Conservation (phyloP, 2,113 vertebrate species). For the Anolis carolinensis region DNA sequence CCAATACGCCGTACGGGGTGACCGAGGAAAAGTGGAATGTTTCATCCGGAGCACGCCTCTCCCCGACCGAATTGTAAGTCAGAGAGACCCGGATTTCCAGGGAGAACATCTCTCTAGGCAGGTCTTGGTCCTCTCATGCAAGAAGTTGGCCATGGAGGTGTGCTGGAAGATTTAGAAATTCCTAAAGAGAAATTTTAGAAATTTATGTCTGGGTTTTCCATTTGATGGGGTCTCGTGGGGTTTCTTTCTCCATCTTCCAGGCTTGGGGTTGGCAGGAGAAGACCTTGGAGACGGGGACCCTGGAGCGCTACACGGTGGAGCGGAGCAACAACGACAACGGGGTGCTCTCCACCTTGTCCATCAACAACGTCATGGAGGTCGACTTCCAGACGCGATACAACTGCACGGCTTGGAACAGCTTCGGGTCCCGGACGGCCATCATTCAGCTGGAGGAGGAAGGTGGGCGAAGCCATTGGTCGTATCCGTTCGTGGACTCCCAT, state of each 20-base stretch:
- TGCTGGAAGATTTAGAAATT: too few species aligned
- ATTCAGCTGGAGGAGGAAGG: conserved; percentile 89
- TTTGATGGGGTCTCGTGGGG: too few species aligned
- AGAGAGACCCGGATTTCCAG: too few species aligned
- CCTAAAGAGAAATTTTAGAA: too few species aligned
- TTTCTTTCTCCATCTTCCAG: conserved; percentile 59
- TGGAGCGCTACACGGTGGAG: conserved; percentile 94
- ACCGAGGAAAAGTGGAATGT: conserved; percentile 91
- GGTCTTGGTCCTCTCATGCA: too few species aligned
- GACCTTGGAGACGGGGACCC: conserved; percentile 89
- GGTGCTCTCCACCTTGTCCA: conserved; percentile 92
- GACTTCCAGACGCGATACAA: conserved; percentile 96
- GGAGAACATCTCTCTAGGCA: too few species aligned
- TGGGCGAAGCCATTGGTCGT: conserved; percentile 38
- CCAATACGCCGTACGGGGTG: conserved; percentile 88
- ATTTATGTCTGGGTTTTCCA: too few species aligned
- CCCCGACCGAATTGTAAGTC: conserved; percentile 94
- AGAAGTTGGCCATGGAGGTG: too few species aligned
- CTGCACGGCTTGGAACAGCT: conserved; percentile 96
- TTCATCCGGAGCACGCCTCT: conserved; percentile 95
- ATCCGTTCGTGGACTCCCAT: too few species aligned
- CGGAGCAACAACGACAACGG: conserved; percentile 84
- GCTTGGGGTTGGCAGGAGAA: conserved; percentile 98
- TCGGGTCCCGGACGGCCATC: conserved; percentile 92
- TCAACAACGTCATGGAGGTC: conserved; percentile 92